phyloP scores from a whole-genome alignment of 1,140 invertebrate genomes.

The Helicoverpa zea region DNA sequence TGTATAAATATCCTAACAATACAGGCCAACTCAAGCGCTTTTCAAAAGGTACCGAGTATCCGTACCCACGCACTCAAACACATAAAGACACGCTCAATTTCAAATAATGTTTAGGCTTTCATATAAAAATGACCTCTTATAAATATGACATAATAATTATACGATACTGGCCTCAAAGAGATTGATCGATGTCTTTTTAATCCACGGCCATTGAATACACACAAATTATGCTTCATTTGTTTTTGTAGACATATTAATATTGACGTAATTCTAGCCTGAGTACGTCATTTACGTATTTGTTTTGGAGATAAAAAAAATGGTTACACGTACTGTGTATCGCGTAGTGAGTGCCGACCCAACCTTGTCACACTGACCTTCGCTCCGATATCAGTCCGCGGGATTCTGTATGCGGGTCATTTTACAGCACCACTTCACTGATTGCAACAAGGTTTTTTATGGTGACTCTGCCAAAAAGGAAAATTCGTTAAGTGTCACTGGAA shows the following conservation, averaged over 20 bases:
- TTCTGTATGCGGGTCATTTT: constrained; percentile 14
- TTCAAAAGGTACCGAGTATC: not conserved
- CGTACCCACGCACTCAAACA: not conserved
- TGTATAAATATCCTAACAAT: constrained; percentile 12
- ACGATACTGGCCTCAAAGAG: constrained; percentile 19
- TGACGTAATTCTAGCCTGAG: too few species aligned
- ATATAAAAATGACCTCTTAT: not conserved
- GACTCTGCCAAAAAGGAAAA: constrained; percentile 7
- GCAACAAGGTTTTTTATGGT: not conserved
- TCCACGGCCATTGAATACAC: constrained; percentile 12
- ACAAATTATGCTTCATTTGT: too few species aligned
- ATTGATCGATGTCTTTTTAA: constrained; percentile 27
- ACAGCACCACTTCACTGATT: constrained; percentile 22
- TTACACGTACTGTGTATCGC: not conserved
- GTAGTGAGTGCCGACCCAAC: constrained; percentile 21
- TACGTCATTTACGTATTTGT: too few species aligned
- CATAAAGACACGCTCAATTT: constrained; percentile 10
- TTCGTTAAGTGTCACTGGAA: not conserved
- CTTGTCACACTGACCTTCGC: constrained; percentile 34
- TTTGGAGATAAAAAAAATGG: not conserved
- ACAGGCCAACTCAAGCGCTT: not conserved
- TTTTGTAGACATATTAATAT: too few species aligned
- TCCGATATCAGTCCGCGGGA: not conserved
- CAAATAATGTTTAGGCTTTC: constrained; percentile 8
- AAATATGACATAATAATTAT: constrained; percentile 24